Conservation (phyloP, 2,888 invertebrate species). For the Gastrophysa polygoni region DNA sequence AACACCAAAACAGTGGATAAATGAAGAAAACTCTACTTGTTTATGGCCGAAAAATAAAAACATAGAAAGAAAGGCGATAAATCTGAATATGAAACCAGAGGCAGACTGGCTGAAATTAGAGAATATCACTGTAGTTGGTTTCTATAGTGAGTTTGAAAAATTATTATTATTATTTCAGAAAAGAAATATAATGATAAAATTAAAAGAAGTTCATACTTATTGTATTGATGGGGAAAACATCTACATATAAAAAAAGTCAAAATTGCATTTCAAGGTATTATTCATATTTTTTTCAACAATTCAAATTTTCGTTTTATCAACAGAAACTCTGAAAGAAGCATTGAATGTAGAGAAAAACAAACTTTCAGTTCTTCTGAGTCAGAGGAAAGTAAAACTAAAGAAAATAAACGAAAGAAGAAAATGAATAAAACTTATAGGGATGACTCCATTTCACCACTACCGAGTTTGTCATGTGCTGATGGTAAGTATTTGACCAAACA, state of each 20-base stretch:
- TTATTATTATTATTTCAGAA: neutral
- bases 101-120: neutral
- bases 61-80: neutral
- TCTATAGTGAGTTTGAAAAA: neutral
- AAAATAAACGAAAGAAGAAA: too few species aligned
- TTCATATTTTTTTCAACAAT: too few species aligned
- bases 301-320: too few species aligned
- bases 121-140: neutral
- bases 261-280: too few species aligned
- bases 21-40: neutral
- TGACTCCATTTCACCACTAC: neutral
- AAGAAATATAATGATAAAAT: neutral
- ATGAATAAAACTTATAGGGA: neutral
- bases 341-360: neutral
- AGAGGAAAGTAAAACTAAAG: neutral
- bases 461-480: too few species aligned
- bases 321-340: neutral
- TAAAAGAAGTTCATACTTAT: neutral
- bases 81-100: neutral
- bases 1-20: neutral
- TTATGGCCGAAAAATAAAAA: neutral
- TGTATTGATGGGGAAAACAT: too few species aligned
- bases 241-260: too few species aligned
- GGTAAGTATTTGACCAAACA: too few species aligned
- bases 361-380: neutral